Evolutionary conservation across 64 coral and sea anemone species (phyloP), one percentile per base, ranked within the genome.

Genomic region (Montipora sp.): DNA sequence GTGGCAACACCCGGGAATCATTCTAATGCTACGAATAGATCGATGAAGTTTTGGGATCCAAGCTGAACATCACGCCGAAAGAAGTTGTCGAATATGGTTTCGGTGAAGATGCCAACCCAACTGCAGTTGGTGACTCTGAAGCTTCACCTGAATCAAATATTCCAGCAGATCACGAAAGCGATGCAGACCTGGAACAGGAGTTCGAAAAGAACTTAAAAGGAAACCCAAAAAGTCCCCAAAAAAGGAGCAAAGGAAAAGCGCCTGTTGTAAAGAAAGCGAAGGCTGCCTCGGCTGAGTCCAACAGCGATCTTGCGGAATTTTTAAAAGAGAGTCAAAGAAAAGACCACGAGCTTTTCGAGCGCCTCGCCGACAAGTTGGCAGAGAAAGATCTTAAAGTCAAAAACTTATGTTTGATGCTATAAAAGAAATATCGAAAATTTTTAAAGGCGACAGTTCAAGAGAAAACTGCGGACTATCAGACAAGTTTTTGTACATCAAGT

Each of bases 11-110:
- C 63, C 72, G 47, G 48, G 83, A 93, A 77, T 79, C 48, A 0
- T 94, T 92, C 9, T 18, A 85, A 65, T 92, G 78, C 74, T 92
- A 86, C 53, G 73, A 92, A 3, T 74, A 92, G 61, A 89, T 94
- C 22, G 86, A 94, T 94, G 87, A 73, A 71, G 78, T 81, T 58
- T 78, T 93, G 75, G 84, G 77, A 23, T 87, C 75, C 59, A 93
- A 80, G 50, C 75, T 79, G 20, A 87, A 87, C 53, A 89, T 80
- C 44, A 87, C 83, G n/a, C 83, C 59, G 36, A 36, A 36, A 36
- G 45, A 14, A 49, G 82, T 86, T 48, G 24, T 87, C 5, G 74
- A 92, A 43, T 87, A 83, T 87, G 90, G 90, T 87, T 92, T 92
- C 20, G 47, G 10, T 63, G 77, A 89, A 78, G 87, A 78, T 89